Evolutionary conservation across 2,888 invertebrate genomes (phyloP).

Genomic region (Athripsodes cinereus): DNA sequence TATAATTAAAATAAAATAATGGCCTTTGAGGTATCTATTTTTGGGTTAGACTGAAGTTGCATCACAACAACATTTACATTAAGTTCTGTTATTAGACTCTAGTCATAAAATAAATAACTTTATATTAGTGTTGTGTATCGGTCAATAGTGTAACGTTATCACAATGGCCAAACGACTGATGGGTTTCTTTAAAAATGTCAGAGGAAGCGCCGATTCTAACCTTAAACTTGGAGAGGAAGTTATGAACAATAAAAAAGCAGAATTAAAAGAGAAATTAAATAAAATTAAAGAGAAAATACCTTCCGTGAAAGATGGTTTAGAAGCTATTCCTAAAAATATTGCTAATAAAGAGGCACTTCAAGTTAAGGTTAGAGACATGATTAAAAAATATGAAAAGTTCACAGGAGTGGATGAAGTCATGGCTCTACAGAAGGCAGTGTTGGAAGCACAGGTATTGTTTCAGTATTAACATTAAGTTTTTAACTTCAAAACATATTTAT

Average conservation of each 20-base stretch:
- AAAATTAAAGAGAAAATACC: constrained; percentile 14
- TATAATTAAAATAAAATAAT: too few relatives aligned
- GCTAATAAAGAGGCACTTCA: constrained; percentile 11
- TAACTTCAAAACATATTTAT: too few relatives aligned
- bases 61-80: too few relatives aligned
- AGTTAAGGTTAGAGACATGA: constrained; percentile 11
- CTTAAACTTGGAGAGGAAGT: constrained; percentile 13
- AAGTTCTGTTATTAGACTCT: too few relatives aligned
- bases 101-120: too few relatives aligned
- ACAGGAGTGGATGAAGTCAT: constrained; percentile 75
- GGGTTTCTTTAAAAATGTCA: constrained; percentile 15
- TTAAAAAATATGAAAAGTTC: constrained; percentile 58
- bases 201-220: constrained; percentile 16
- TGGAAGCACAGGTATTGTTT: constrained; percentile 55
- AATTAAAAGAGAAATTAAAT: constrained; percentile 12
- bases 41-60: too few relatives aligned
- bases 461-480: too few relatives aligned
- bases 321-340: constrained; percentile 13
- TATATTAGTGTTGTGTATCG: too few relatives aligned
- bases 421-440: constrained; percentile 66
- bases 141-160: too few relatives aligned
- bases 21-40: too few relatives aligned
- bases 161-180: constrained; percentile 17
- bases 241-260: constrained; percentile 5
- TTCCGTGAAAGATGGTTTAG: constrained; percentile 12